Evolutionary conservation across 2,797 vertebrate species (phyloP).

Genomic region (Bryconaethiops microstoma): DNA sequence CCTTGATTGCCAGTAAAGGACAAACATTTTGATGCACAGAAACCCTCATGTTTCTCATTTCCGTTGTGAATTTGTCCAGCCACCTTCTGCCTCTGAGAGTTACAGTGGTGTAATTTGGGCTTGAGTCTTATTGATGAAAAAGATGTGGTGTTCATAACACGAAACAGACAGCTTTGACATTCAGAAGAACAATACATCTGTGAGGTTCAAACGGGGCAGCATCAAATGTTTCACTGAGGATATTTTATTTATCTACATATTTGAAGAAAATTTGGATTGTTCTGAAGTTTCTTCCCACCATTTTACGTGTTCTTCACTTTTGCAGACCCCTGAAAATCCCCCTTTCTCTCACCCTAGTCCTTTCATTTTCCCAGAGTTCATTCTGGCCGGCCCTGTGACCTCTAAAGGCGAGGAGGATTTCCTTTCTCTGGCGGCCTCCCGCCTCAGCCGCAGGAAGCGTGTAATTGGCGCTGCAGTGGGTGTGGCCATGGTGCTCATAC

Average conservation of each 20-base stretch:
- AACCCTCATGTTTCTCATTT: slow-evolving; percentile 33
- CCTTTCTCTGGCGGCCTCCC: slow-evolving; percentile 92
- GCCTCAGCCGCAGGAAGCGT: slow-evolving; percentile 90
- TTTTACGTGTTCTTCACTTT: slow-evolving; percentile 21
- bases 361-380: slow-evolving; percentile 65
- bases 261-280: neutral
- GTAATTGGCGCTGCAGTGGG: slow-evolving; percentile 93
- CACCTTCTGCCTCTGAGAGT: slow-evolving; percentile 41
- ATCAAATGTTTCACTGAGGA: neutral
- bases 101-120: slow-evolving; percentile 19
- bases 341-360: slow-evolving; percentile 31
- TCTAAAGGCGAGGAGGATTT: slow-evolving; percentile 94
- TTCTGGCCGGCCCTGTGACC: slow-evolving; percentile 87
- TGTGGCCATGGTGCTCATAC: slow-evolving; percentile 94
- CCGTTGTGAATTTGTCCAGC: slow-evolving; percentile 39
- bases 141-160: neutral
- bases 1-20: slow-evolving; percentile 30
- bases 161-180: neutral
- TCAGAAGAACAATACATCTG: neutral
- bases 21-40: slow-evolving; percentile 24
- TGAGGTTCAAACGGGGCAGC: neutral
- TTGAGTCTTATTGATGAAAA: slow-evolving; percentile 25
- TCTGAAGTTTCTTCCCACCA: neutral
- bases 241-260: slow-evolving; percentile 12
- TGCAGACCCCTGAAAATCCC: too few species aligned